Conservation (phyloP, 2,888 invertebrate species). For the Agriotes lineatus region DNA sequence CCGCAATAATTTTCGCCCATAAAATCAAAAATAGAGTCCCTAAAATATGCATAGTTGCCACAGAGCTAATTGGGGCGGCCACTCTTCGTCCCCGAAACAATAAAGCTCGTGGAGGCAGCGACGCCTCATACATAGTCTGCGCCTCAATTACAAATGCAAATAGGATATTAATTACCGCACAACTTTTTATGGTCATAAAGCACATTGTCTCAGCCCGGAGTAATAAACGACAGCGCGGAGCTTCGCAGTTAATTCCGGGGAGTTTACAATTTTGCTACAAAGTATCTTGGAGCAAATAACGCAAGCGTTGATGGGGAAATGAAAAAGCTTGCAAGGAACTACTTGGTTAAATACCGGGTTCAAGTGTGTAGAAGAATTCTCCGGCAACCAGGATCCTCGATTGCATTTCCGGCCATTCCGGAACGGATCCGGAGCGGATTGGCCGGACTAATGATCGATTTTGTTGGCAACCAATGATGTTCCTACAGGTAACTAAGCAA, state of each 20-base stretch:
- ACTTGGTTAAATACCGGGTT: not conserved
- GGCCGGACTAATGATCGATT: slow-evolving; percentile 47
- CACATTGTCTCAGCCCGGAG: slow-evolving; percentile 8
- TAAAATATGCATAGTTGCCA: too few relatives aligned
- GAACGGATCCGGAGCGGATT: slow-evolving; percentile 47
- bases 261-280: not conserved
- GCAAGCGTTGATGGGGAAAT: not conserved
- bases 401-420: slow-evolving; percentile 48
- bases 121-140: slow-evolving; percentile 12
- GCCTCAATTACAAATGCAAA: slow-evolving; percentile 30
- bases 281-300: not conserved
- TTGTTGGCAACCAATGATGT: slow-evolving; percentile 47
- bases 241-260: not conserved
- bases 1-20: too few relatives aligned
- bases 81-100: too few relatives aligned
- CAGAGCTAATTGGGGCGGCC: too few relatives aligned
- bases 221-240: not conserved
- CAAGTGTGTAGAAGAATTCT: slow-evolving; percentile 1
- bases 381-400: slow-evolving; percentile 31
- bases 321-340: not conserved
- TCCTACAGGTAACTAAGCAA: slow-evolving; percentile 44
- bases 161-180: slow-evolving; percentile 23
- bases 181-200: slow-evolving; percentile 20
- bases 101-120: too few relatives aligned
- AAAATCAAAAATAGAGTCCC: too few relatives aligned